Evolutionary conservation across 2,888 invertebrate genomes (phyloP).

Genomic region (Tenthredo livida): DNA sequence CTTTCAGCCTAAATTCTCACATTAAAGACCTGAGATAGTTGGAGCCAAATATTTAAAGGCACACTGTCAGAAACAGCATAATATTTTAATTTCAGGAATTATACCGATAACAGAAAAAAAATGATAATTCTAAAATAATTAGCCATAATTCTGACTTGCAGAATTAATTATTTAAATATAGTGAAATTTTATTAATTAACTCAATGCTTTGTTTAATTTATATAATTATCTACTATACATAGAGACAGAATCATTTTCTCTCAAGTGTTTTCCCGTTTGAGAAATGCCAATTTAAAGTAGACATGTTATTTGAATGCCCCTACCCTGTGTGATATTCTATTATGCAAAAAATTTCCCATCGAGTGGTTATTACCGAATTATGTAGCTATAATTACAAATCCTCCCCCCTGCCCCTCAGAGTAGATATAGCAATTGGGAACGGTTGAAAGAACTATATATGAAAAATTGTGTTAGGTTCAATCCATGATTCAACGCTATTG

Average conservation of each 20-base stretch:
- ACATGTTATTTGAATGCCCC: conserved; percentile 21
- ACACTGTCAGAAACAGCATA: neutral
- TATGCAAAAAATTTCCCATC: conserved; percentile 15
- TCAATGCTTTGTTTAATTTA: neutral
- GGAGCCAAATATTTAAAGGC: neutral
- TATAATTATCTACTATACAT: conserved; percentile 21
- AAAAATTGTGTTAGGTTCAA: neutral
- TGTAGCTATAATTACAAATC: neutral
- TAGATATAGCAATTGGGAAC: neutral
- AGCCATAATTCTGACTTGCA: conserved; percentile 7
- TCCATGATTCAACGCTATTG: neutral
- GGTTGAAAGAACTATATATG: neutral
- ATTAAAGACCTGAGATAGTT: neutral
- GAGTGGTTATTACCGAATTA: conserved; percentile 32
- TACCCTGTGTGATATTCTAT: conserved; percentile 34
- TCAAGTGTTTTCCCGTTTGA: conserved; percentile 30
- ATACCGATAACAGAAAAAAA: conserved; percentile 10
- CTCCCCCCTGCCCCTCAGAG: neutral
- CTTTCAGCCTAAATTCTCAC: conserved; percentile 34
- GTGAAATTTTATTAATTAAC: neutral
- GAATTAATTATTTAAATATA: neutral
- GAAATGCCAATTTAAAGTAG: conserved; percentile 17
- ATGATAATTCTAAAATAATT: neutral
- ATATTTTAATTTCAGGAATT: conserved; percentile 34
- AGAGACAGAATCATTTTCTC: conserved; percentile 42